phyloP scores from a whole-genome alignment of 2,113 vertebrate species.

The Oreochromis niloticus region DNA sequence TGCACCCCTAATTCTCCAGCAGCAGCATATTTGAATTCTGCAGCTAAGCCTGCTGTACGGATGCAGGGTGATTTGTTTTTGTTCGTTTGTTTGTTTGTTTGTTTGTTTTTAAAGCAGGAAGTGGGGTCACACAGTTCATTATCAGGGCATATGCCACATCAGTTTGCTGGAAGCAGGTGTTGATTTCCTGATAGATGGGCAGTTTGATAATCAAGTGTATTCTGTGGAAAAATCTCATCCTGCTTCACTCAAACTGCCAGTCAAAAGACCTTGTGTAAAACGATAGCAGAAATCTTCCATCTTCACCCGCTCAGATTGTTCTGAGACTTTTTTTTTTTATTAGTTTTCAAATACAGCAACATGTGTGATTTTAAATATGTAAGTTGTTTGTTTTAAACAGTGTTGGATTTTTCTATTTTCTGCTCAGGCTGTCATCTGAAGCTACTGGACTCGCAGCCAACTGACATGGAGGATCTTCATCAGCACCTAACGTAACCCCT shows the following conservation, averaged over 20 bases:
- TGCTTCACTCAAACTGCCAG: not conserved
- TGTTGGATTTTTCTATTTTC: not conserved
- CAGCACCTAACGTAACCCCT: slow-evolving; percentile 65
- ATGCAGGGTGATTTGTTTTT: not conserved
- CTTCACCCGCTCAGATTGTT: not conserved
- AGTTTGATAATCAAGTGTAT: not conserved
- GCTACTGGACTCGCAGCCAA: slow-evolving; percentile 95
- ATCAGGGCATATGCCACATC: not conserved
- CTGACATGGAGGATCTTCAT: slow-evolving; percentile 81
- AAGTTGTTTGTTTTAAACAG: not conserved
- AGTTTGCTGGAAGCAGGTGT: not conserved
- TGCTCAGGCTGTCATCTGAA: slow-evolving; percentile 93
- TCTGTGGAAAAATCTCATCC: not conserved
- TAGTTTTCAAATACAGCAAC: not conserved
- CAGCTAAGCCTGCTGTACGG: not conserved
- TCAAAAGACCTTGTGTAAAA: not conserved
- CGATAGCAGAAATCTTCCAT: not conserved
- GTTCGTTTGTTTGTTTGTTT: not conserved
- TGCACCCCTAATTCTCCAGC: not conserved
- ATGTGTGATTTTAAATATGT: not conserved
- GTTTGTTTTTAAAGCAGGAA: not conserved
- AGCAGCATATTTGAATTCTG: not conserved
- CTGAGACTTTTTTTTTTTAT: not conserved
- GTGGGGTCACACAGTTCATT: not conserved
- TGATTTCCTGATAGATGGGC: not conserved